Base-by-base conservation (phyloP, 2,113 vertebrate genomes). In the Apistogramma diplotaenia region DNA sequence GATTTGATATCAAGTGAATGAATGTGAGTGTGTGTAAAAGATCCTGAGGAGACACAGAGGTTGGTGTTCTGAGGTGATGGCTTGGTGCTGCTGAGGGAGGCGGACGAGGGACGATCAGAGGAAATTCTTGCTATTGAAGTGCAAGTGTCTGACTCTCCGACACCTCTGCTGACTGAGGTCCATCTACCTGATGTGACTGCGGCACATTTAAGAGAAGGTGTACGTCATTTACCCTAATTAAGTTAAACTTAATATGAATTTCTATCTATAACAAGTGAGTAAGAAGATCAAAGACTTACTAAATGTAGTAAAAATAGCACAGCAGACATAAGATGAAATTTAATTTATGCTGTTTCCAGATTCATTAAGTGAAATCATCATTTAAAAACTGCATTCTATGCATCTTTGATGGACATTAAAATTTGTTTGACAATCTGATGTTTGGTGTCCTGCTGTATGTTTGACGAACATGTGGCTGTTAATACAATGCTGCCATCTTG, bases 11-110 rank as follows among this genome's bases (percentile, higher is more conserved):
- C 29, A 59, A 65, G 74, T 31, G 70, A 74, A 51, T 70, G 65
- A 57, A 78, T 80, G 11, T 49, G 70, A 70, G 74, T 6, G 71
- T 31, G 76, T 71, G 49, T 79, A 71, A 12, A 16, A 76, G 74
- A 77, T 43, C 65, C 59, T 29, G 33, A 72, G 73, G 67, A 43
- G 53, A 35, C 12, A 29, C 40, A 0, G 58, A 83, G 76, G 77
- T 62, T 65, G 79, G 18, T 29, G 89, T 92, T 93, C 89, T 89
- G 85, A 91, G 76, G 92, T 72, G 55, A 93, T 72, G 72, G 78
- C 77, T 67, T 54, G 7, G 74, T 4, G 5, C 25, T 72, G 61
- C 65, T 29, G 65, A 75, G 19, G 51, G 65, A 78, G 71, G 72
- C 3, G 21, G 86, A 85, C 56, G 54, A 78, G 33, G 74, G 27